Percentiles rank a stretch among this genome's conserved stretches.
These are phyloP conservation scores for Malurus splendens DNA, from an alignment of 2,797 vertebrate genomes.

Conservation along the genomic window DNA sequence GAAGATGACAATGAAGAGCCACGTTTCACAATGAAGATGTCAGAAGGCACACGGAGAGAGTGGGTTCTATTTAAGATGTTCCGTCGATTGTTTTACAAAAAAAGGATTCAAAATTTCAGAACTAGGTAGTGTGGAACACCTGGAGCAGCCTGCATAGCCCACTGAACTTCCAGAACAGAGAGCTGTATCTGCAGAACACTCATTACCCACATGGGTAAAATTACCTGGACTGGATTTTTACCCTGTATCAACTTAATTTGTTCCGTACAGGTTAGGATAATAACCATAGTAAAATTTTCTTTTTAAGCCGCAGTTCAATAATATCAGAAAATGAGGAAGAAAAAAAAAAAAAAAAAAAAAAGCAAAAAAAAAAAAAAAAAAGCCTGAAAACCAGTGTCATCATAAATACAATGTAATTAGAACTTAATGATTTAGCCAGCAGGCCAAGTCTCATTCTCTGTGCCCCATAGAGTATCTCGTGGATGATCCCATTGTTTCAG, in stretches of 20 bases:
- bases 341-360: no score
- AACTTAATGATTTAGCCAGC: neutral
- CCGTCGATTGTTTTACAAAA: neutral
- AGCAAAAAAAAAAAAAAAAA: conserved; percentile 27
- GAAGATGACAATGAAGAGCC: conserved; percentile 10
- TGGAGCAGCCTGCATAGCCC: neutral
- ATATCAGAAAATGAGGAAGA: neutral
- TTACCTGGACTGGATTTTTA: neutral
- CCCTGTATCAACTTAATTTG: neutral
- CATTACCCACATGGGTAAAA: neutral
- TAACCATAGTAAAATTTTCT: neutral
- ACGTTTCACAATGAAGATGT: neutral
- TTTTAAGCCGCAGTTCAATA: neutral
- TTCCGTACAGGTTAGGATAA: neutral
- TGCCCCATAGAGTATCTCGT: neutral
- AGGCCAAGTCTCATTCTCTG: neutral
- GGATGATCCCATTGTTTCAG: neutral
- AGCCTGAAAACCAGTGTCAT: neutral
- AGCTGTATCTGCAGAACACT: neutral
- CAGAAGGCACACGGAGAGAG: neutral
- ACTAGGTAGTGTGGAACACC: neutral
- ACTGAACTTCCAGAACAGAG: neutral
- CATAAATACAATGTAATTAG: neutral
- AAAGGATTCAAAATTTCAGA: neutral
- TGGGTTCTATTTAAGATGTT: neutral